Evolutionary conservation across 1,140 invertebrate genomes (phyloP), one percentile per base, ranked within the genome.

Genomic region (Drosophila equinoxialis): DNA sequence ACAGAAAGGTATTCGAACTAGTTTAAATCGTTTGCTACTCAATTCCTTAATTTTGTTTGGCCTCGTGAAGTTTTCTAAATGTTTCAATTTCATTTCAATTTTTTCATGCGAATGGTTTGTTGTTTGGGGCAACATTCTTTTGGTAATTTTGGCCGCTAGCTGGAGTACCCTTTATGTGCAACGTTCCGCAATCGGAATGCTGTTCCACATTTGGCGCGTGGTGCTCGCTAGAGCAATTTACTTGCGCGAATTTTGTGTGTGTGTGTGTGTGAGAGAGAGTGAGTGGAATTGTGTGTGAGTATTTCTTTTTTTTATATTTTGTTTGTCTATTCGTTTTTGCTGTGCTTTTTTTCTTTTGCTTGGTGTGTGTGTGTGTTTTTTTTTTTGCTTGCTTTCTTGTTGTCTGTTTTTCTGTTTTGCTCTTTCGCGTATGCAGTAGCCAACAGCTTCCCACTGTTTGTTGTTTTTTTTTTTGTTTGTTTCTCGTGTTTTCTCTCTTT

Each of bases 201-300:
- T 51, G 45, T 23, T 68, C 68, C 79, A 81, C 73, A 71, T 79
- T 79, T 71, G 79, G 76, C 75, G 80, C 80, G 76, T 75, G 80
- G 59, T 68, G 68, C 62, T 70, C 58, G 81, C 77, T 68, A 69
- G 65, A 75, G 82, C 81, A 86, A 86, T 85, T 85, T 86, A 86
- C 82, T 85, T 75, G 66, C 71, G 75, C 20, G 26, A 26, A 41
- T 57, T 62, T 41, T 58, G 33, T 48, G 39, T 7, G 45, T 51
- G 48, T 57, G 41, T 51, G 30, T 39, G 23, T 39, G 48, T 37
- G 20, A 1, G 20, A 1, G 20, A 23, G 42, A 33, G 30, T 59
- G 48, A 61, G 39, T 26, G 20, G 33, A 63, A 48, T 10, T 17
- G 41, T 70, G 30, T 30, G 30, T 30, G 30, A 30, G 30, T 62